phyloP scores from a whole-genome alignment of 2,113 vertebrate species.

The Ginglymostoma cirratum region DNA sequence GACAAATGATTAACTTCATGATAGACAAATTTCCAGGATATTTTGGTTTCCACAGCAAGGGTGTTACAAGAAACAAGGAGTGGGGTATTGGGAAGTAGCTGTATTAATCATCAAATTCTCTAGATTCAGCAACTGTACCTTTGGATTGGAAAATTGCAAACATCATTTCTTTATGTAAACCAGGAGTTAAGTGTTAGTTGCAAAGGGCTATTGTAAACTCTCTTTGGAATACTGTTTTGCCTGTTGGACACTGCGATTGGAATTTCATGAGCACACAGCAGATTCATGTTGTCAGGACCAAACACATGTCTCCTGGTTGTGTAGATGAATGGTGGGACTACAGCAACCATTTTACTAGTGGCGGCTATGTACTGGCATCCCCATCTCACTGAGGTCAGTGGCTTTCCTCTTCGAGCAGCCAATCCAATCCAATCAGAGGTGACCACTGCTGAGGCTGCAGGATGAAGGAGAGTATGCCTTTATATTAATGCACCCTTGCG shows the following conservation, averaged over 20 bases:
- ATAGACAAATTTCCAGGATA: not conserved
- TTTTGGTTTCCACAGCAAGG: not conserved
- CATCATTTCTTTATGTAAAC: not conserved
- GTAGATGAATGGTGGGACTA: no score
- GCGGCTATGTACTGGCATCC: no score
- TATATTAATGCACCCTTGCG: no score
- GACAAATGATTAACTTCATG: not conserved
- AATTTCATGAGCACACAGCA: no score
- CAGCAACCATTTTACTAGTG: no score
- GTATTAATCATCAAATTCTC: not conserved
- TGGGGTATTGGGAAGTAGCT: not conserved
- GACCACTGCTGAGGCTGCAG: no score
- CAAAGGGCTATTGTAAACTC: not conserved
- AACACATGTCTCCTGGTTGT: no score
- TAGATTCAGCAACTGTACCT: not conserved
- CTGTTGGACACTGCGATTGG: not conserved
- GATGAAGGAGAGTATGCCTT: no score
- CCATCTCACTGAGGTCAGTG: no score
- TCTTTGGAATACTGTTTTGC: not conserved
- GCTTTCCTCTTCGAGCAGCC: no score
- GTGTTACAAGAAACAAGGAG: not conserved
- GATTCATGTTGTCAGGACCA: no score
- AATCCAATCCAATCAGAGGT: no score
- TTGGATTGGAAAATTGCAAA: not conserved
- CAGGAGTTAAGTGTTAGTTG: not conserved